Evolutionary conservation across 2,797 vertebrate genomes (phyloP).

Genomic region (Coregonus suidteri): DNA sequence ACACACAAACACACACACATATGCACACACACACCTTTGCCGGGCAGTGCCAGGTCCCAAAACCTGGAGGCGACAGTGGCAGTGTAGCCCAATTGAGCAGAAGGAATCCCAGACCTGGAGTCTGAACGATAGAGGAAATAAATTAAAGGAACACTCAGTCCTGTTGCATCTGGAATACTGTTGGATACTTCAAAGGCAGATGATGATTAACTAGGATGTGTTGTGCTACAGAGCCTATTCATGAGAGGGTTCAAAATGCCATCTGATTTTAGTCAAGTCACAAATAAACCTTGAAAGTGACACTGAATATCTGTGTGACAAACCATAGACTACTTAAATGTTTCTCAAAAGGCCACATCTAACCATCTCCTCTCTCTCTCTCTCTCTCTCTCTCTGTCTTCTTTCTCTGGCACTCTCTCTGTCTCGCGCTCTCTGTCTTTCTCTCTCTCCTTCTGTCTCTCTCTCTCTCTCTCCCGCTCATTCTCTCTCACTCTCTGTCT

Average conservation of each 20-base stretch:
- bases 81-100: not conserved
- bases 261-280: not conserved
- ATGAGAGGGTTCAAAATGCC: not conserved
- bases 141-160: not conserved
- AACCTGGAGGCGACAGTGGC: conserved; percentile 6
- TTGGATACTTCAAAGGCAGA: not conserved
- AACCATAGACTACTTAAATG: not conserved
- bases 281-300: not conserved
- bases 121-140: too few species aligned
- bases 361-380: conserved; percentile 2
- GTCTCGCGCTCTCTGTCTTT: conserved; percentile 13
- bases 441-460: not conserved
- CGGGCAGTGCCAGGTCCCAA: not conserved
- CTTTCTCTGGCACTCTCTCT: conserved; percentile 7
- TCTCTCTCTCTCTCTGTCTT: conserved; percentile 3
- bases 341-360: not conserved
- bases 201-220: not conserved
- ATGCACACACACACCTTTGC: not conserved
- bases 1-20: conserved; percentile 2
- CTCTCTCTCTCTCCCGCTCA: conserved; percentile 10
- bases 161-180: not conserved
- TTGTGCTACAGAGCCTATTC: not conserved
- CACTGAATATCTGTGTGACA: not conserved
- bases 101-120: not conserved
- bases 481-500: conserved; percentile 7